phyloP scores from a whole-genome alignment of 2,797 vertebrate genomes.

The Garrulus glandarius region DNA sequence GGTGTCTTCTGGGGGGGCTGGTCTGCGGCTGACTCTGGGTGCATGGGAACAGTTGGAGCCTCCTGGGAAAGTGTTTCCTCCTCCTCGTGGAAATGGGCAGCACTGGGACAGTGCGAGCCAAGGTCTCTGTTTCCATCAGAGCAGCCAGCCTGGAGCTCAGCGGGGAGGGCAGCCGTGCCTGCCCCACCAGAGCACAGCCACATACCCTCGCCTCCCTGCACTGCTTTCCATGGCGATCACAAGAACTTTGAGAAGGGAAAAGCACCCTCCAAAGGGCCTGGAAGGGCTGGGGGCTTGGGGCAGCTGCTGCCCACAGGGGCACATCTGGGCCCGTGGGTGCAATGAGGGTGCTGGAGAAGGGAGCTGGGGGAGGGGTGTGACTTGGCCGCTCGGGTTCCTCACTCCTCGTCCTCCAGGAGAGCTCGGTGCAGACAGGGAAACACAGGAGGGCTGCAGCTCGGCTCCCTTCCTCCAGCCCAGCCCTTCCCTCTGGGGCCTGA shows the following conservation, averaged over 20 bases:
- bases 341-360: neutral
- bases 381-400: neutral
- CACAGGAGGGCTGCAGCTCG: neutral
- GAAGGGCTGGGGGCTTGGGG: neutral
- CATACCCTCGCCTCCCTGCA: neutral
- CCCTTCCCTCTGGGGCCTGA: neutral
- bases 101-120: fast-evolving
- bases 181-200: neutral
- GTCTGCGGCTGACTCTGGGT: neutral
- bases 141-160: neutral
- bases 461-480: neutral
- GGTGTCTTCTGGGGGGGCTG: neutral
- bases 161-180: fast-evolving
- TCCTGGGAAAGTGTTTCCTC: neutral
- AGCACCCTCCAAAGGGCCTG: neutral
- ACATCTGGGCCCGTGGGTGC: neutral
- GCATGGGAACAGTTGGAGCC: neutral
- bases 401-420: neutral
- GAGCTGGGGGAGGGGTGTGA: neutral
- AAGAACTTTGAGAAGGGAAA: constrained; percentile 9
- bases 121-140: neutral
- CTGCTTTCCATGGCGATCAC: neutral
- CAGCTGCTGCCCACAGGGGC: neutral
- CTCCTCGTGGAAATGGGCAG: neutral
- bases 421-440: neutral